Evolutionary conservation across 1,140 invertebrate genomes (phyloP), one percentile per base, ranked within the genome.

Genomic region (Calosoma granatense): DNA sequence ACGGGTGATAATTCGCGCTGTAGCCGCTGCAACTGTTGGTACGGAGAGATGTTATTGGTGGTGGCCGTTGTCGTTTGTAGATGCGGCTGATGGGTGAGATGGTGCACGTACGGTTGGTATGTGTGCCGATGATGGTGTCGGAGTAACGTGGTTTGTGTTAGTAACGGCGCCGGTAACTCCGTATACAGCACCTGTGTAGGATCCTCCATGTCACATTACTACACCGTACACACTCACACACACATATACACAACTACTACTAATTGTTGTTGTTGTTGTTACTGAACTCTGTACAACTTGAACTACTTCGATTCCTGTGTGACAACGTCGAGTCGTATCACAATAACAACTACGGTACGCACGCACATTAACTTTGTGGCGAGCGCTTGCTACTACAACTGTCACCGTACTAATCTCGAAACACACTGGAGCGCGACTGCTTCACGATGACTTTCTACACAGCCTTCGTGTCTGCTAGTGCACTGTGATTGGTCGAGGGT

Each of bases 31-130:
- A 58, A 63, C 61, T 60, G 72, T 69, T 60, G 83, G 74, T 79
- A 83, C 62, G 78, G 68, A n/a, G n/a, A n/a, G n/a, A n/a, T n/a
- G n/a, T n/a, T n/a, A n/a, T n/a, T n/a, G 62, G 73, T 74, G 56
- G 72, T 78, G 65, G 80, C 76, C 72, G 77, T 74, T 54, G 71
- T 67, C 59, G 66, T 58, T 58, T 73, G 65, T 26, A 66, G 58
- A 55, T 68, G 60, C 2, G 64, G 60, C 59, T 72, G 70, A 62
- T 72, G 66, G 61, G 79, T 68, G 59, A 76, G 73, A 56, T 77
- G 75, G 41, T 77, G 78, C 59, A 70, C 70, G 63, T 75, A 77
- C 36, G 76, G 74, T 67, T 72, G 76, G 73, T 66, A 78, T 61
- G 61, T 60, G 64, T 61, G 75, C 66, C 39, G 57, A 36, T 68